phyloP scores from a whole-genome alignment of 2,113 vertebrate species.

The Actenoides lindsayi region DNA sequence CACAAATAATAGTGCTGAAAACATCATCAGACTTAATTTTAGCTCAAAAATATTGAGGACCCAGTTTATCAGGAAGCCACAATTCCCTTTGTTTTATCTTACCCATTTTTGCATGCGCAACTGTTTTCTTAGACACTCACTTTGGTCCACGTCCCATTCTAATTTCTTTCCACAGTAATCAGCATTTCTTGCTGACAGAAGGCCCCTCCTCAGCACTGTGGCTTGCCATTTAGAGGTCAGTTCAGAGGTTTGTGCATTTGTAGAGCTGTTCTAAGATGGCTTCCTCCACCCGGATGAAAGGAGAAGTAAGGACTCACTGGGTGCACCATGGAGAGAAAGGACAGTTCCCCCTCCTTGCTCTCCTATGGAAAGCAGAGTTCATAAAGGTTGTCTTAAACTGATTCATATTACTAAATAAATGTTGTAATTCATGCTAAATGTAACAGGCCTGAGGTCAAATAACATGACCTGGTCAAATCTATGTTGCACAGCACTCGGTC shows the following conservation, averaged over 20 bases:
- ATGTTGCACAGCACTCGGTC: background rate
- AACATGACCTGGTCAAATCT: background rate
- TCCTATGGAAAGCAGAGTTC: background rate
- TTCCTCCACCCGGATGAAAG: background rate
- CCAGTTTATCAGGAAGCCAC: background rate
- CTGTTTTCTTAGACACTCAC: background rate
- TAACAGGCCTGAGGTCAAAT: background rate
- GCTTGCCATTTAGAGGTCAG: background rate
- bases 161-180: background rate
- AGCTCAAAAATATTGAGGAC: background rate
- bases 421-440: background rate
- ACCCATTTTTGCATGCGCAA: background rate
- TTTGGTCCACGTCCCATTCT: background rate
- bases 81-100: background rate
- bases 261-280: background rate
- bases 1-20: background rate
- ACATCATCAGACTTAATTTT: slow-evolving; percentile 14
- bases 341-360: background rate
- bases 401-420: background rate
- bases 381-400: background rate
- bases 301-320: background rate
- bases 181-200: background rate
- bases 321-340: background rate
- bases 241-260: background rate
- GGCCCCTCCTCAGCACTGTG: background rate